phyloP scores from a whole-genome alignment of 2,797 vertebrate species.

The Thamnophis elegans region DNA sequence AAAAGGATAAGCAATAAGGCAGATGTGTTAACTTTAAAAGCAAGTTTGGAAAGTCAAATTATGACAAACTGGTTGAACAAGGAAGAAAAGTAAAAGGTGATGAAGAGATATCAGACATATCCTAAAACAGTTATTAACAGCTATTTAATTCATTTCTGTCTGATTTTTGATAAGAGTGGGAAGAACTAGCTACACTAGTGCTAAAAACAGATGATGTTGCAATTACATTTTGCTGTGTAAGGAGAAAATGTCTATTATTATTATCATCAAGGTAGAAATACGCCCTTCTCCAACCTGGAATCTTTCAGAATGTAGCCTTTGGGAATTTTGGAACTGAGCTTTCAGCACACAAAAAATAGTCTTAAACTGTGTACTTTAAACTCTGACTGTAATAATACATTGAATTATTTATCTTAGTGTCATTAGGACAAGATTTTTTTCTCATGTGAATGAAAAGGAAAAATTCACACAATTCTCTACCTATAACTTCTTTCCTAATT shows the following conservation, averaged over 20 bases:
- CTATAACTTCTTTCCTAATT: not conserved
- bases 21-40: slow-evolving; percentile 44
- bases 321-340: not conserved
- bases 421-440: not conserved
- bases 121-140: not conserved
- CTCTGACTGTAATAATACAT: not conserved
- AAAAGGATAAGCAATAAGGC: slow-evolving; percentile 26
- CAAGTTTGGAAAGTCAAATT: slow-evolving; percentile 31
- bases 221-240: not conserved
- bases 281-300: not conserved
- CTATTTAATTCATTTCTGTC: not conserved
- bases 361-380: not conserved
- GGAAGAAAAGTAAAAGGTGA: slow-evolving; percentile 1
- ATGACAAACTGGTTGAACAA: not conserved
- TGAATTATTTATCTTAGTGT: not conserved
- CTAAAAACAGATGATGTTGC: not conserved
- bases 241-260: not conserved
- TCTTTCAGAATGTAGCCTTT: not conserved
- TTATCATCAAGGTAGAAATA: not conserved
- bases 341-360: not conserved
- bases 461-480: not conserved
- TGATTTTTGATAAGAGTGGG: not conserved
- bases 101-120: not conserved
- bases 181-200: not conserved
- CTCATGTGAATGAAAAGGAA: not conserved